Percentiles rank a stretch among this genome's conserved stretches.
Conservation (phyloP, 2,113 vertebrate genomes). For the Empidonax traillii region DNA sequence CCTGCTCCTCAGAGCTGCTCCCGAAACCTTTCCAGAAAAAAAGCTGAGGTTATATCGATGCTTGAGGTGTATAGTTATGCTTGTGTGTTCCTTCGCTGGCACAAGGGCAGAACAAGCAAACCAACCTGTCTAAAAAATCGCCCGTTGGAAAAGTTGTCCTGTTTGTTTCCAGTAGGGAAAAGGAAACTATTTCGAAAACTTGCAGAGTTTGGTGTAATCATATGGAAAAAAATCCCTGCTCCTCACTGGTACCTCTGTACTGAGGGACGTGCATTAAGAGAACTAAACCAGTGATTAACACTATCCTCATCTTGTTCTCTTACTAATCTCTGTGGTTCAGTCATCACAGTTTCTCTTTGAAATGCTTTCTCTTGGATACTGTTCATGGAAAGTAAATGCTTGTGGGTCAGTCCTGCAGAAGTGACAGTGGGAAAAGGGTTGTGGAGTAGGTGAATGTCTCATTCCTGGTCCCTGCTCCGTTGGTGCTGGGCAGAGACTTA, state of each 20-base stretch:
- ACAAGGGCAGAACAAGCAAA: background rate
- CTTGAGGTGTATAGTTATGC: background rate
- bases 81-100: background rate
- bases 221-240: background rate
- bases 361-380: background rate
- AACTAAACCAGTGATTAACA: rapidly evolving
- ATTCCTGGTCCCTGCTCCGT: rapidly evolving
- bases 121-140: background rate
- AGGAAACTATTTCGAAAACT: background rate
- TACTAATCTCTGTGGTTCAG: background rate
- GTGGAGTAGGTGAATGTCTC: rapidly evolving
- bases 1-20: background rate
- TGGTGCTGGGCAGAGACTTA: background rate
- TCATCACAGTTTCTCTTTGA: rapidly evolving
- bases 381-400: rapidly evolving
- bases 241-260: rapidly evolving
- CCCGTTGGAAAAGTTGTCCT: background rate
- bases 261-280: background rate
- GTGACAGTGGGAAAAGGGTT: background rate
- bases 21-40: background rate
- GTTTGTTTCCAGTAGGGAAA: background rate
- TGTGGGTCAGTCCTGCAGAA: rapidly evolving
- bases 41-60: background rate
- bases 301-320: background rate
- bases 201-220: rapidly evolving